Base-by-base conservation (phyloP, 2,888 invertebrate species). In the Synanthedon tipuliformis region DNA sequence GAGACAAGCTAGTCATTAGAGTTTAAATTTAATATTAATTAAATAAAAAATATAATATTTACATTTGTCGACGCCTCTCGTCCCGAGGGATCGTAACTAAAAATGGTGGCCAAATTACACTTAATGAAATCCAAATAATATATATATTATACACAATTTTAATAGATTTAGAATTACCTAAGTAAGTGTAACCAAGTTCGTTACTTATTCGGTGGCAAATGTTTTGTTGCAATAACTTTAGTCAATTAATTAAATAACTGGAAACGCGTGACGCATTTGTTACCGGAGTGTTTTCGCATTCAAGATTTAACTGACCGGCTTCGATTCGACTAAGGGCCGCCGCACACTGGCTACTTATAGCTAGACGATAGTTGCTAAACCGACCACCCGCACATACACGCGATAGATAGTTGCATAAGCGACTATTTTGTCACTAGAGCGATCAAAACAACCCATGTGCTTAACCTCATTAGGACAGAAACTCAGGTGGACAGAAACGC, bases 71-170 rank as follows among this genome's bases (percentile, higher is more conserved):
- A 61, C 59, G 57, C 71, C 73, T 78, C 84, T 80, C 79, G 77
- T 75, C 63, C 66, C 80, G 76, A 81, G 81, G 78, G 72, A 75
- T 64, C 58, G 69, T 75, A 82, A 81, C 80, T 83, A 84, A 81
- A 49, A 83, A 82, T 80, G 78, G 88, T 87, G 88, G 88, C 88
- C 88, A 88, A 88, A 88, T 84, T 88, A 88, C 78, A 78, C 68
- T 75, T 84, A 84, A 84, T 76, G 72, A 79, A 81, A 84, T 83
- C 78, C 79, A 83, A 84, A 85, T 23, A 23, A 23, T 23, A 23
- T 85, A 86, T 85, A 82, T 85, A 55, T 54, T 51, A 84, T 83
- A 85, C 80, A 84, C 79, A 73, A 73, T 76, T 81, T 80, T 75
- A 75, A 77, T 84, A 82, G 81, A 68, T 62, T 66, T 79, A 80